Base-by-base conservation (phyloP, 2,113 vertebrate genomes). In the Arothron firmamentum region DNA sequence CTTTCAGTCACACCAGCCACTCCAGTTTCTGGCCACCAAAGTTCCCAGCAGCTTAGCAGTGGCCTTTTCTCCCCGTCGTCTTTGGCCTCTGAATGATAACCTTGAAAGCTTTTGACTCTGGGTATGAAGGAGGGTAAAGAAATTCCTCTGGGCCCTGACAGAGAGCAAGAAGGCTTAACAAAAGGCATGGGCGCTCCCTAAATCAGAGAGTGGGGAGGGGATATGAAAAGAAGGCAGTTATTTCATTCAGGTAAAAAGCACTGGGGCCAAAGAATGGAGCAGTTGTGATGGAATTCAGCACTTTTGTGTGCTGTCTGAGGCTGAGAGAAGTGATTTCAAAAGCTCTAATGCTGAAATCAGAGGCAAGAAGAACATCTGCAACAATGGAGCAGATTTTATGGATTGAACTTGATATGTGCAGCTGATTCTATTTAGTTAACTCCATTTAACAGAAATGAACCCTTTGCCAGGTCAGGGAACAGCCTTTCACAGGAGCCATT, bases 41-140 rank as follows among this genome's bases (percentile, higher is more conserved):
- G 72, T 72, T 70, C 78, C 79, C 72, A 54, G 31, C 68, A 73
- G 74, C 78, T 74, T 70, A 71, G 71, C 64, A 12, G 59, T 55
- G 17, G 54, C 64, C 66, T 66, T 67, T 79, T 79, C 56, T 63
- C 59, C 59, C n/a, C 31, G 58, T 72, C 75, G 75, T 75, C 66
- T 77, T 78, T 79, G 70, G 80, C 82, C 82, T 79, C 85, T 85
- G 75, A 89, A 81, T 84, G 75, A 85, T 85, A 82, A 89, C 85
- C 75, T 78, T 87, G 82, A 90, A 89, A 85, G 65, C 77, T 74
- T 85, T 88, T 88, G 85, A 87, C 74, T 84, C 53, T 75, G 81
- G 70, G 65, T 64, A 76, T 70, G 74, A 70, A 70, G 81, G 71
- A 82, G 77, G 67, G 72, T 65, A 71, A 75, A 75, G 77, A 67